Evolutionary conservation across 2,888 invertebrate species (phyloP).

Genomic region (Ischnura elegans): DNA sequence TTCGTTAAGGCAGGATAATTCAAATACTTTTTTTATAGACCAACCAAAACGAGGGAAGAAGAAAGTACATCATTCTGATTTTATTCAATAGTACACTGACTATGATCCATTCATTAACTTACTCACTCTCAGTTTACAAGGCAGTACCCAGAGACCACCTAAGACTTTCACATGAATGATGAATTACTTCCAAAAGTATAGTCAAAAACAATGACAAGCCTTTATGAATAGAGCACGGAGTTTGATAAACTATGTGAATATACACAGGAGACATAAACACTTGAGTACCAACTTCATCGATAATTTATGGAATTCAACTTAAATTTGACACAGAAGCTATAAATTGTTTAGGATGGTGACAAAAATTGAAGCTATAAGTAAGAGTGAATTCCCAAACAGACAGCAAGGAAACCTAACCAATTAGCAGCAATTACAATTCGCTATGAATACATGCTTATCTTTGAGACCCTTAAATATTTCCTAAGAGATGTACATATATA

Average conservation of each 20-base stretch:
- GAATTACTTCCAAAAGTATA: no score
- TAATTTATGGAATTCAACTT: background rate
- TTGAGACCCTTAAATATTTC: background rate
- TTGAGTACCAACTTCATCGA: background rate
- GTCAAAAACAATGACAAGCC: no score
- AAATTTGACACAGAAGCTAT: background rate
- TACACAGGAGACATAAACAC: background rate
- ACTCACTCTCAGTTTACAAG: no score
- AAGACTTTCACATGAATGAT: no score
- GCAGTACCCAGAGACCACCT: no score
- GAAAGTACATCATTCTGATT: no score
- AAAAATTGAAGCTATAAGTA: background rate
- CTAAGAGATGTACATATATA: background rate
- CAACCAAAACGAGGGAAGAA: no score
- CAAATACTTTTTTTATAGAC: no score
- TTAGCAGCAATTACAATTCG: background rate
- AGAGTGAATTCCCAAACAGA: conserved; percentile 5
- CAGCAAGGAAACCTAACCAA: background rate
- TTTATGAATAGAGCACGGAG: background rate
- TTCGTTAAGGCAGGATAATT: no score
- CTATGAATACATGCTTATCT: background rate
- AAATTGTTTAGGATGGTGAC: background rate
- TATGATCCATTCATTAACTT: no score
- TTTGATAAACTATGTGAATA: background rate
- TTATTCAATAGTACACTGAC: no score